Conservation (phyloP, 2,888 invertebrate genomes). For the Podotricha telesiphe region DNA sequence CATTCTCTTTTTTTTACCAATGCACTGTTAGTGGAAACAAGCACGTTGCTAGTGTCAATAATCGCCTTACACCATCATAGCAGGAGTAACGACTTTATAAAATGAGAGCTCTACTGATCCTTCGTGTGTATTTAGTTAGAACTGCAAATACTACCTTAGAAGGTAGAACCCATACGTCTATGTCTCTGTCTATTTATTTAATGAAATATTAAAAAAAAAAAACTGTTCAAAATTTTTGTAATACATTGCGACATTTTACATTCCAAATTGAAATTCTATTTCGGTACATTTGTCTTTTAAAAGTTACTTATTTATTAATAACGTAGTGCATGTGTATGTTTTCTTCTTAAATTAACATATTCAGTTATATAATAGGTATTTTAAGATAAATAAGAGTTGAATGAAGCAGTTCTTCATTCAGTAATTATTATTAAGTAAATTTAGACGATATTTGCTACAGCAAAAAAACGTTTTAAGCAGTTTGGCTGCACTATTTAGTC, state of each 20-base stretch:
- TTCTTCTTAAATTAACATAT: no score
- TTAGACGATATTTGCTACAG: background rate
- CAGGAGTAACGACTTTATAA: slow-evolving; percentile 33
- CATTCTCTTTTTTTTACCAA: background rate
- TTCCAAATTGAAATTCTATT: no score
- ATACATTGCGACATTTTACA: no score
- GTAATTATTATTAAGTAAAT: background rate
- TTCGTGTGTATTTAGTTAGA: background rate
- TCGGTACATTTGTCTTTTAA: no score
- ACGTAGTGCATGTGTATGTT: no score
- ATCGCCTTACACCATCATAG: slow-evolving; percentile 35
- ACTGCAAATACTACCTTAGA: background rate
- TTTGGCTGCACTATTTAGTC: background rate
- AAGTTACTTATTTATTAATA: no score
- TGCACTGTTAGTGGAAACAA: background rate
- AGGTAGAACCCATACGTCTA: no score
- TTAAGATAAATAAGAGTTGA: background rate
- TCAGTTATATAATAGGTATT: no score
- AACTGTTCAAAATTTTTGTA: no score
- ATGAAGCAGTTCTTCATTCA: background rate
- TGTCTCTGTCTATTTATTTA: no score
- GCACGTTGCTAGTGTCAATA: slow-evolving; percentile 31
- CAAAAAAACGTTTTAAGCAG: no score
- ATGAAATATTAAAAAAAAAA: no score
- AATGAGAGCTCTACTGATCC: slow-evolving; percentile 26